Base-by-base conservation (phyloP, 2,797 vertebrate genomes). In the Bufotes viridis region DNA sequence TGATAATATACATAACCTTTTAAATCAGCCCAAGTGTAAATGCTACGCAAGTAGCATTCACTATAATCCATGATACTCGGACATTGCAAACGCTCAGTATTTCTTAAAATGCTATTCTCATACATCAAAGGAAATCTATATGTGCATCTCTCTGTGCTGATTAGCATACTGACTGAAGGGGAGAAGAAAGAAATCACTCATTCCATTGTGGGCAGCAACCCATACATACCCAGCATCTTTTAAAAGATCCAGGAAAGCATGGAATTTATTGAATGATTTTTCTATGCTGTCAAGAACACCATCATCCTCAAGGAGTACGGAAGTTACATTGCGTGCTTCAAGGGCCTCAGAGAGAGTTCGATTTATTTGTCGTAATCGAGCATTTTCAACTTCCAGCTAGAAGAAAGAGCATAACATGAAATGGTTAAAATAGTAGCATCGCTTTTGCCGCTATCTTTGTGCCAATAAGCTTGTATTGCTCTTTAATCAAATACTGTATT, bases 191-290 rank as follows among this genome's bases (percentile, higher is more conserved):
- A 34, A 63, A 22, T 4, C 5, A 70, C 11, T 14, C 0, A 70
- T 17, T 70, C 1, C 4, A 51, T 75, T 51, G 17, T 51, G 42
- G 72, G 12, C 18, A 51, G 12, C 5, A 22, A 22, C 7, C 0
- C 9, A 24, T 8, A 85, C 61, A 51, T 93, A 99, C 98, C 98
- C 98, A 76, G 98, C 97, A 88, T 99, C 98, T 93, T 96, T 97
- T 89, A 99, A 96, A 82, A 99, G 97, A 93, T 99, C 98, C 91
- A 99, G 95, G 93, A 99, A 99, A 76, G 97, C 96, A 58, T 99
- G 97, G 89, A 99, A 99, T 92, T 99, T 99, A 86, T 92, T 95
- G 80, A 99, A 99, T 53, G 98, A 98, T 22, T 91, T 96, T 93
- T 99, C 98, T 58, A 99, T 99, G 93, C 97, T 98, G 79, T 97